A percentile compares a stretch with the other conserved stretches of the same genome.
These are phyloP conservation scores for Galeruca laticollis DNA, from an alignment of 2,888 invertebrate species.

Conservation along the genomic window DNA sequence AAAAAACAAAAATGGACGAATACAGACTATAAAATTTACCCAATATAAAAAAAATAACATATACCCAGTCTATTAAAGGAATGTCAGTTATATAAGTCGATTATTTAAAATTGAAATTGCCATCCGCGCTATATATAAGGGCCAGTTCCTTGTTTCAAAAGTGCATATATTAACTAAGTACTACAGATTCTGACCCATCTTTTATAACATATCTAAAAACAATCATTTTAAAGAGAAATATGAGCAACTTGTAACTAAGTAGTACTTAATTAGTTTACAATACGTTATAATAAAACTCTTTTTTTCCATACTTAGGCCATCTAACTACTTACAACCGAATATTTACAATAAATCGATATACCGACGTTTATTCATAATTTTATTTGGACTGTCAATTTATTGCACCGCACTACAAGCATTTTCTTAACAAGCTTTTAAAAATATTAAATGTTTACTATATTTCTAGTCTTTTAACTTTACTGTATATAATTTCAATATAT, in stretches of 20 bases:
- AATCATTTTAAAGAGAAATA: background rate
- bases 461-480: too few species aligned
- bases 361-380: conserved; percentile 3
- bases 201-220: conserved; percentile 5
- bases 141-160: conserved; percentile 5
- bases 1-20: conserved; percentile 45
- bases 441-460: too few species aligned
- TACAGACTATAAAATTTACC: conserved; percentile 34
- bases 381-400: too few species aligned
- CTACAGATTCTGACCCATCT: conserved; percentile 1
- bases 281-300: conserved; percentile 28
- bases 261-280: conserved; percentile 22
- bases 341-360: conserved; percentile 23
- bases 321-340: conserved; percentile 32
- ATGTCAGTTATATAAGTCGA: conserved; percentile 14
- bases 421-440: too few species aligned
- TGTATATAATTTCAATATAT: too few species aligned
- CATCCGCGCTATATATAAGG: too few species aligned
- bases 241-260: conserved; percentile 8
- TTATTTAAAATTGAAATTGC: conserved; percentile 6
- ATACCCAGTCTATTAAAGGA: conserved; percentile 27
- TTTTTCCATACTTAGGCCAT: conserved; percentile 33
- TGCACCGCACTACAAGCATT: too few species aligned
- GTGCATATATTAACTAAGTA: conserved; percentile 24
- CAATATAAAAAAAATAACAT: conserved; percentile 9